phyloP scores from a whole-genome alignment of 2,113 vertebrate species.

The Otocyon megalotis region DNA sequence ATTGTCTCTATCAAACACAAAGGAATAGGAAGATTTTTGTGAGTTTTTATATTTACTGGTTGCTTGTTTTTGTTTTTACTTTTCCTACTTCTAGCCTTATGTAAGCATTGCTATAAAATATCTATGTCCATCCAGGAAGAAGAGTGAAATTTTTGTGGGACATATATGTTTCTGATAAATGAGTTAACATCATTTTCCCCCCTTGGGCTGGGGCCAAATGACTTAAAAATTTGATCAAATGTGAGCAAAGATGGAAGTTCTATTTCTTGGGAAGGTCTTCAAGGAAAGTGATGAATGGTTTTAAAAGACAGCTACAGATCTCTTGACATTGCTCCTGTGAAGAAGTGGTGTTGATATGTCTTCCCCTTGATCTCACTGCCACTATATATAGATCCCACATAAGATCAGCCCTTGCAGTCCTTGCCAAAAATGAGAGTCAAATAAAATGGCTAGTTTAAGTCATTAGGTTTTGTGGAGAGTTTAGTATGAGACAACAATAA shows the following conservation, averaged over 20 bases:
- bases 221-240: background rate
- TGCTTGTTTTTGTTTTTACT: background rate
- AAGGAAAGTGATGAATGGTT: background rate
- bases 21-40: background rate
- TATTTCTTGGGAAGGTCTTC: background rate
- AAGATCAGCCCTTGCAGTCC: background rate
- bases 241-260: background rate
- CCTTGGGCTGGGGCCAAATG: background rate
- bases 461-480: background rate
- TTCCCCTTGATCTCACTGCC: background rate
- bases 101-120: background rate
- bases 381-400: accelerated
- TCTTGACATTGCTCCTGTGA: background rate
- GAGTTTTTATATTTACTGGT: background rate
- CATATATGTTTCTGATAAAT: background rate
- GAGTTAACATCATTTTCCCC: background rate
- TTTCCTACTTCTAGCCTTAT: background rate
- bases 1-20: background rate
- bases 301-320: background rate
- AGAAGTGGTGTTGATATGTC: background rate
- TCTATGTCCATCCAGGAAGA: background rate
- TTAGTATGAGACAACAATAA: background rate
- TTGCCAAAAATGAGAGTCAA: background rate
- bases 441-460: background rate
- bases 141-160: background rate